Conservation (phyloP, 2,113 vertebrate genomes). For the Oryzias woworae region DNA sequence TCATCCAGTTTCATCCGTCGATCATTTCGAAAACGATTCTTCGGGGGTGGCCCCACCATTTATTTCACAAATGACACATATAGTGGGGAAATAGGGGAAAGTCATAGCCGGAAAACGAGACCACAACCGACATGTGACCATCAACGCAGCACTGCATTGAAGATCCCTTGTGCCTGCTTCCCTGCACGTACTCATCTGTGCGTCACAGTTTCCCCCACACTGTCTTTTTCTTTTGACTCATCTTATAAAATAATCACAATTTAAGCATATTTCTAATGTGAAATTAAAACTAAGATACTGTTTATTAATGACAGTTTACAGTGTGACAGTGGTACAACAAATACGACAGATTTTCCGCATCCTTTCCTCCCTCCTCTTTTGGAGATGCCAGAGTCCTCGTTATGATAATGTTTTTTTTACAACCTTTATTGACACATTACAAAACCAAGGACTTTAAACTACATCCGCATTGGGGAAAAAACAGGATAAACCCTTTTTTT, state of each 20-base stretch:
- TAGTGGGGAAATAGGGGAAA: background rate
- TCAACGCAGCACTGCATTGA: constrained; percentile 32
- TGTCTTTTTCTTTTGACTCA: background rate
- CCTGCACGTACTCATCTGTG: constrained; percentile 72
- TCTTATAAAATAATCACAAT: constrained; percentile 7
- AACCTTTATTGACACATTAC: too few relatives aligned
- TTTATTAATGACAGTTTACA: too few relatives aligned
- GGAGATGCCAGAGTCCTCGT: background rate
- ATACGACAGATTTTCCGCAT: constrained; percentile 12
- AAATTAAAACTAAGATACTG: too few relatives aligned
- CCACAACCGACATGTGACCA: constrained; percentile 41
- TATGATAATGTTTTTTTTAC: too few relatives aligned
- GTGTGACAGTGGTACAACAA: background rate
- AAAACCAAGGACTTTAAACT: too few relatives aligned
- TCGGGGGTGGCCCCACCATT: too few relatives aligned
- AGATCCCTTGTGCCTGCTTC: constrained; percentile 55
- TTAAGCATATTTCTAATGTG: too few relatives aligned
- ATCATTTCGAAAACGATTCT: too few relatives aligned
- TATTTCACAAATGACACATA: background rate
- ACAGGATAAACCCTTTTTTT: too few relatives aligned
- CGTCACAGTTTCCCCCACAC: constrained; percentile 49
- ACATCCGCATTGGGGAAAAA: too few relatives aligned
- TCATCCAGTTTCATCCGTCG: too few relatives aligned
- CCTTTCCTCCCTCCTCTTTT: background rate
- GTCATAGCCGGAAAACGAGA: constrained; percentile 35